These are phyloP conservation scores for Magallana gigas DNA, from an alignment of 1,140 invertebrate species.

Conservation along the genomic window DNA sequence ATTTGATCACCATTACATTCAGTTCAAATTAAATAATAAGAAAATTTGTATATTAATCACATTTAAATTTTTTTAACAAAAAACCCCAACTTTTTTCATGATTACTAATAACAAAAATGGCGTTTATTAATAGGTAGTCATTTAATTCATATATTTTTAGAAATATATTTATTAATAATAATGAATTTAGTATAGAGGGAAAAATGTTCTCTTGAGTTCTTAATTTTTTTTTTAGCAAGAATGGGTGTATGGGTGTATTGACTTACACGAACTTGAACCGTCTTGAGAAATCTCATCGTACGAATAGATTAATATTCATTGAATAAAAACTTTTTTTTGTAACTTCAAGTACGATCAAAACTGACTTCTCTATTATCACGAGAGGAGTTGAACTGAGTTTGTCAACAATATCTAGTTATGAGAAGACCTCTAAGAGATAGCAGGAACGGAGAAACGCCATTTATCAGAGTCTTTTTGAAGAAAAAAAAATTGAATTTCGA, in stretches of 20 bases:
- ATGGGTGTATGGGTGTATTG: background rate
- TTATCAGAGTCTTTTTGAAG: background rate
- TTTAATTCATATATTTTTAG: background rate
- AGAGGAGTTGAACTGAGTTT: background rate
- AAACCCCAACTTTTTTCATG: background rate
- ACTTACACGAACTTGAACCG: constrained; percentile 2
- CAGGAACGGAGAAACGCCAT: background rate
- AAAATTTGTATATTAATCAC: no score
- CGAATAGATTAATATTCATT: background rate
- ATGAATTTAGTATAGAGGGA: no score
- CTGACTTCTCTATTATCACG: constrained; percentile 2
- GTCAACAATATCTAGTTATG: background rate
- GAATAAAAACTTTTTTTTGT: background rate
- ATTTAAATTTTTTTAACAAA: no score
- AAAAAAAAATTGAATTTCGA: background rate
- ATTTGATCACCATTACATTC: no score
- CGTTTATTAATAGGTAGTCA: background rate
- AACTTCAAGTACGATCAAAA: constrained; percentile 24
- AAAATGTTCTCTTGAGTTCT: no score
- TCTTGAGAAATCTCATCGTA: background rate
- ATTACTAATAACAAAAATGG: background rate
- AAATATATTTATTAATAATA: background rate
- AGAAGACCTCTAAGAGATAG: constrained; percentile 10
- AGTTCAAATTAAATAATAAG: no score
- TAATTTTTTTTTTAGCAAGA: no score